phyloP scores from a whole-genome alignment of 2,797 vertebrate genomes.

The Pterois miles region DNA sequence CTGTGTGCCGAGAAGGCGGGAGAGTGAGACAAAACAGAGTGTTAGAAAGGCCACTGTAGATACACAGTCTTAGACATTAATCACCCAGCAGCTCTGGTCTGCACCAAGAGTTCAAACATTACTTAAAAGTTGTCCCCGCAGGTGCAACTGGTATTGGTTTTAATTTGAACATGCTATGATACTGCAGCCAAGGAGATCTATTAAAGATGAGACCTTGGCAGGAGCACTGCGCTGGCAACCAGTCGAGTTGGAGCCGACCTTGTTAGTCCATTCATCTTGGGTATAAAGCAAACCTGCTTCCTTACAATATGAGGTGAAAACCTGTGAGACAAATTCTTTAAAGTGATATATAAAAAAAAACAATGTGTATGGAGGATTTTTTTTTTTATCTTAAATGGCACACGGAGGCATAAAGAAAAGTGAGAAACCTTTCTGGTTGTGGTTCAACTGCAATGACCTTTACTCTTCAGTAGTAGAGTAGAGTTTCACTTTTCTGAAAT shows the following conservation, averaged over 20 bases:
- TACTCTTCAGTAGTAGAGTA: not conserved
- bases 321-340: conserved; percentile 6
- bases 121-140: conserved; percentile 43
- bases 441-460: conserved; percentile 7
- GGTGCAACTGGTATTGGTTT: conserved; percentile 55
- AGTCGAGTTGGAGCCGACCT: conserved; percentile 6
- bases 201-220: conserved; percentile 76
- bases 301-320: conserved; percentile 12
- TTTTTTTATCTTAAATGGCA: not conserved
- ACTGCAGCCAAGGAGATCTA: conserved; percentile 52
- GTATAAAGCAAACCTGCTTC: conserved; percentile 12
- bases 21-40: conserved; percentile 44
- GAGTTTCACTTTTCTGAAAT: conserved; percentile 26
- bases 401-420: not conserved
- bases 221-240: conserved; percentile 45
- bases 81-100: conserved; percentile 31
- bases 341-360: conserved; percentile 2
- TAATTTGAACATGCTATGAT: conserved; percentile 68
- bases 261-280: conserved; percentile 15
- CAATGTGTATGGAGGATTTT: not conserved
- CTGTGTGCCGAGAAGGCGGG: conserved; percentile 17
- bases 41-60: conserved; percentile 39
- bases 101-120: conserved; percentile 43
- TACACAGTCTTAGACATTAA: conserved; percentile 42
- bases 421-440: not conserved